phyloP scores from a whole-genome alignment of 2,888 invertebrate genomes.

The Morpho deidamia region DNA sequence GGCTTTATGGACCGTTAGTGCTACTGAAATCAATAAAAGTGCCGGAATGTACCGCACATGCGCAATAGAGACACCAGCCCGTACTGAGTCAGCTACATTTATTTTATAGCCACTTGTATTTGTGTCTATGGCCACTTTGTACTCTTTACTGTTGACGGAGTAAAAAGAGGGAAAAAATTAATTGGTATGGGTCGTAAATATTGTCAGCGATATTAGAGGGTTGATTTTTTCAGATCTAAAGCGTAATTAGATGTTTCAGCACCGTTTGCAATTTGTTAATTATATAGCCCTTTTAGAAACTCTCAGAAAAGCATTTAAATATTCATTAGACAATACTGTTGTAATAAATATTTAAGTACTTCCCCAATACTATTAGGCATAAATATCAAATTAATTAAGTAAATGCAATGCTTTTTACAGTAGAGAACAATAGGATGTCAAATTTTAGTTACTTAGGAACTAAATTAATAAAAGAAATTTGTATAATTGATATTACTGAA shows the following conservation, averaged over 20 bases:
- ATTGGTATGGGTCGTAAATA: slow-evolving; percentile 52
- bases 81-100: slow-evolving; percentile 75
- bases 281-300: neutral
- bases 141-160: slow-evolving; percentile 66
- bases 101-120: slow-evolving; percentile 77
- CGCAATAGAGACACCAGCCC: slow-evolving; percentile 56
- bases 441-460: too few species aligned
- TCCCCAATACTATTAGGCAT: too few species aligned
- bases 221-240: slow-evolving; percentile 32
- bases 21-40: slow-evolving; percentile 86
- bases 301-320: too few species aligned
- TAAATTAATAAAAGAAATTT: too few species aligned
- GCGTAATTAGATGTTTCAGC: slow-evolving; percentile 28
- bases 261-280: neutral
- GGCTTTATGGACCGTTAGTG: slow-evolving; percentile 80
- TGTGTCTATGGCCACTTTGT: slow-evolving; percentile 73
- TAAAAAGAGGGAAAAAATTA: slow-evolving; percentile 60
- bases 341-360: too few species aligned
- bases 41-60: slow-evolving; percentile 78
- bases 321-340: too few species aligned
- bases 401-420: too few species aligned
- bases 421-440: too few species aligned
- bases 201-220: slow-evolving; percentile 36
- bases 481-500: too few species aligned
- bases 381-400: too few species aligned